phyloP scores from a whole-genome alignment of 2,113 vertebrate genomes.

The Tetraodon nigroviridis region DNA sequence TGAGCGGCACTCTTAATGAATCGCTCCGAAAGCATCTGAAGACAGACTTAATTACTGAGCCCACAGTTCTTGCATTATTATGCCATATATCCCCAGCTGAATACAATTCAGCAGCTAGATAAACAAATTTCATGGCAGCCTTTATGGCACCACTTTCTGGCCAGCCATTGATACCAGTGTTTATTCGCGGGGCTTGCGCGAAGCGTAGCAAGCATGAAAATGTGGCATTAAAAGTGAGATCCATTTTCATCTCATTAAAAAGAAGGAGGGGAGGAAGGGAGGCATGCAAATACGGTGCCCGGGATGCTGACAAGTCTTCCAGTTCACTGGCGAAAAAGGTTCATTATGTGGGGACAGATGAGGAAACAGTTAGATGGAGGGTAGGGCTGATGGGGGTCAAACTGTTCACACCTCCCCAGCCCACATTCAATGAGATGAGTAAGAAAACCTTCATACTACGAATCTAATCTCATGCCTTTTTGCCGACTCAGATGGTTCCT shows the following conservation, averaged over 20 bases:
- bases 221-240: slow-evolving; percentile 76
- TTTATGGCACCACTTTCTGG: slow-evolving; percentile 74
- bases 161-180: slow-evolving; percentile 74
- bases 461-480: no score
- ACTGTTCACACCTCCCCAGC: slow-evolving; percentile 2
- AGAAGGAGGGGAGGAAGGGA: slow-evolving; percentile 15
- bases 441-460: no score
- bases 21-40: slow-evolving; percentile 76
- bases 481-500: no score
- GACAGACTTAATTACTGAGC: slow-evolving; percentile 75
- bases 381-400: slow-evolving; percentile 20
- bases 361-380: slow-evolving; percentile 19
- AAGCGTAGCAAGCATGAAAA: slow-evolving; percentile 76
- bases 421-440: no score
- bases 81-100: slow-evolving; percentile 69
- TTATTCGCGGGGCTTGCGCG: slow-evolving; percentile 75
- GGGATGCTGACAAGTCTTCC: slow-evolving; percentile 47
- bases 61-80: slow-evolving; percentile 67
- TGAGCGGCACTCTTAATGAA: slow-evolving; percentile 73
- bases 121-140: slow-evolving; percentile 72
- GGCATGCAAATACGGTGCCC: slow-evolving; percentile 71
- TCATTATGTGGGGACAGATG: slow-evolving; percentile 45
- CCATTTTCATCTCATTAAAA: slow-evolving; percentile 84
- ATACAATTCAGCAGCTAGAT: slow-evolving; percentile 69
- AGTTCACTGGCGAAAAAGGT: slow-evolving; percentile 19